Base-by-base conservation (phyloP, 2,888 invertebrate species). In the Molorchus minor region DNA sequence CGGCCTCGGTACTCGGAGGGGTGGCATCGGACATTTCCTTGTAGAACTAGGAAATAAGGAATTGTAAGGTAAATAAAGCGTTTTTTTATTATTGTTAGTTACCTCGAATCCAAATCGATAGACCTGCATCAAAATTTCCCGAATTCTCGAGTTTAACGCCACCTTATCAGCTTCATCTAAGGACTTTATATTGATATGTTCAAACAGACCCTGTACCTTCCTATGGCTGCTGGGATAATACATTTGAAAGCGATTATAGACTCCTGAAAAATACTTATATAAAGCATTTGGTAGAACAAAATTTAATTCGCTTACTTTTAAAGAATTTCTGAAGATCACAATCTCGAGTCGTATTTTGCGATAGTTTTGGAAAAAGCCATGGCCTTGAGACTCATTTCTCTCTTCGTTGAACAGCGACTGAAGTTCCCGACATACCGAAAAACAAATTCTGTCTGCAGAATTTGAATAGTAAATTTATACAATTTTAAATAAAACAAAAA, bases 81-180 rank as follows among this genome's bases (percentile, higher is more conserved):
- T n/a, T n/a, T n/a, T n/a, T n/a, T n/a, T n/a, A n/a, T n/a, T 15
- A 20, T 19, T n/a, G 16, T 3, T 33, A 64, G 72, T 77, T 69
- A 88, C 88, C 85, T 96, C 96, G 77, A 96, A 96, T 8, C 94
- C 94, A 75, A 95, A 92, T 77, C 91, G 90, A 81, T 90, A 96
- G 51, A 92, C 91, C 79, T 94, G 93, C 81, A 94, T 90, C 63
- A 96, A 81, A 46, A 91, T 89, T 77, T 92, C 92, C 2, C 90
- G 82, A 29, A 88, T 87, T 41, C 90, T 82, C 4, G 87, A 87
- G 36, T 86, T 80, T 10, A 92, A 81, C 3, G 87, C 84, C 45
- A 79, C 79, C 61, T 82, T 84, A 70, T 91, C 90, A 16, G 75
- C 72, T 57, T 88, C 88, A 41, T 84, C 84, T 53, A 86, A 77